Base-by-base conservation (phyloP, 2,113 vertebrate genomes). In the Hemiscyllium ocellatum region DNA sequence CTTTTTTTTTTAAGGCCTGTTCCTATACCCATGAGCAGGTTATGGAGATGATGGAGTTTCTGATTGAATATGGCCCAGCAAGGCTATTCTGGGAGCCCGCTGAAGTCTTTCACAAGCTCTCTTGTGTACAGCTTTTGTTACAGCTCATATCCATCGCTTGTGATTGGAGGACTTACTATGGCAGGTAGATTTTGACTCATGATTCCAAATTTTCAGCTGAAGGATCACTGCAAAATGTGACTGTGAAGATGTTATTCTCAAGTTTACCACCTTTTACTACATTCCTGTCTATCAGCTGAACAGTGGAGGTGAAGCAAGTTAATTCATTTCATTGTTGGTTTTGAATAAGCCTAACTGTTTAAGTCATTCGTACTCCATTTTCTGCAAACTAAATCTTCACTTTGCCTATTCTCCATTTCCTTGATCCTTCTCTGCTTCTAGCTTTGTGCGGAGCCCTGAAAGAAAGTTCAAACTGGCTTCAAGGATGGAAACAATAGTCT, bases 11-110 rank as follows among this genome's bases (percentile, higher is more conserved):
- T 33, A 96, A 99, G 99, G 99, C 99, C 0, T 99, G 99, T 96
- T 98, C 98, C 0, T 99, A 99, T 95, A 99, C 98, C 95, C 98
- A 98, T 4, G 99, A 99, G 95, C 99, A 99, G 97, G 99, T 99
- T 96, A 98, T 99, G 96, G 99, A 99, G 96, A 99, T 99, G 99
- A 99, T 99, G 98, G 99, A 99, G 96, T 99, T 99, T 96, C 97
- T 99, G 65, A 99, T 99, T 50, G 99, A 99, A 96, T 99, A 98
- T 20, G 98, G 99, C 12, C 99, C 99, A 7, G 98, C 98, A 0
- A 98, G 99, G 96, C 97, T 99, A 0, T 99, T 98, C 96, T 99
- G 99, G 99, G 99, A 99, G 96, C 99, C 99, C 95, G 99, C 99
- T 7, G 99, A 99, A 97, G 98, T 99, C 96, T 99, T 99, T 96